Percentiles rank a stretch among this genome's conserved stretches.
phyloP scores from a whole-genome alignment of 2,113 vertebrate genomes.

The Hipposideros armiger region DNA sequence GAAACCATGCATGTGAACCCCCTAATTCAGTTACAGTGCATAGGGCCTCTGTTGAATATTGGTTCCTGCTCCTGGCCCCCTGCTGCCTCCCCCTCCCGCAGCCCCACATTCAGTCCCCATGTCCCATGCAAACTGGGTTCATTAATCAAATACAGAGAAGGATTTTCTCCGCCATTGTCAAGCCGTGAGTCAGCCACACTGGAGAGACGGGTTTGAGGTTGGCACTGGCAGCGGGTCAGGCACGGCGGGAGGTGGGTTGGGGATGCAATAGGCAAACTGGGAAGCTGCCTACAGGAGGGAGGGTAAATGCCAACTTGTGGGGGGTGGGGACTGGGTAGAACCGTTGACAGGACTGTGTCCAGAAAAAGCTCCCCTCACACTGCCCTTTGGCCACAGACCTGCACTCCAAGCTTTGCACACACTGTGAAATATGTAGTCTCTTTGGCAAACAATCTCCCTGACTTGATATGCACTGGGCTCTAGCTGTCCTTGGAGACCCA shows the following conservation, averaged over 20 bases:
- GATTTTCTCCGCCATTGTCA: conserved; percentile 80
- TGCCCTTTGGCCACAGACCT: conserved; percentile 26
- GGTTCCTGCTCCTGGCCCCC: background rate
- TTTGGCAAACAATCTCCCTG: background rate
- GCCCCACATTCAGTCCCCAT: conserved; percentile 28
- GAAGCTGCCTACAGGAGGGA: conserved; percentile 75
- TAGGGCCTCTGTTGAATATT: background rate
- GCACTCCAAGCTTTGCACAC: background rate
- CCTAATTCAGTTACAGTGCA: fast-evolving
- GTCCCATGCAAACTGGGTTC: conserved; percentile 75
- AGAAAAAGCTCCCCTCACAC: conserved; percentile 33
- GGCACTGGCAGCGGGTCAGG: conserved; percentile 64
- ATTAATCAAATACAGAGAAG: conserved; percentile 83
- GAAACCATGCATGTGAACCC: background rate
- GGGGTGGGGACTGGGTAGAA: conserved; percentile 61
- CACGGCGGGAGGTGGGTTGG: conserved; percentile 53
- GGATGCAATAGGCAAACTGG: conserved; percentile 70
- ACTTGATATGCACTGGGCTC: background rate
- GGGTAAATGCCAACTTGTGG: conserved; percentile 63
- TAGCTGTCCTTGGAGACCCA: background rate
- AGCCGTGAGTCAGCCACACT: conserved; percentile 76
- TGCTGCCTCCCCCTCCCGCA: background rate
- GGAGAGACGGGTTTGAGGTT: conserved; percentile 81
- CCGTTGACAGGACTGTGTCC: conserved; percentile 8
- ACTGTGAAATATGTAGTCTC: background rate